Base-by-base conservation (phyloP, 2,797 vertebrate genomes). In the Adrianichthys oophorus region DNA sequence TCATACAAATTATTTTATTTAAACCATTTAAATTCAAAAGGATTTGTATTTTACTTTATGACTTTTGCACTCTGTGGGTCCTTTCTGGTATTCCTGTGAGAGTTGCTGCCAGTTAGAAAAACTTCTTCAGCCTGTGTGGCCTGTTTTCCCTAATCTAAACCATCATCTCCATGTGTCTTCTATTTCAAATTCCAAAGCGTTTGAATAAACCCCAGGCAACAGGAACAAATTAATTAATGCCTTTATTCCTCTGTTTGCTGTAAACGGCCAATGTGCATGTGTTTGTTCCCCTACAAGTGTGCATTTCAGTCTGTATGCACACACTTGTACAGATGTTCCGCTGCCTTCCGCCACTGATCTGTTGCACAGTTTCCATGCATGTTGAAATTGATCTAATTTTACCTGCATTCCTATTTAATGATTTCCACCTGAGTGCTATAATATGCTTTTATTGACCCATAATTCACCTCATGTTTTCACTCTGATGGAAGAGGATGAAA, bases 161-260 rank as follows among this genome's bases (percentile, higher is more conserved):
- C 88, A 84, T 83, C 79, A 61, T 70, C 69, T 73, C 80, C 92
- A 92, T 79, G 81, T 93, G 92, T 90, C 87, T 90, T 79, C 82
- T 85, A 91, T 92, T 88, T 86, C 68, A 74, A 68, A 76, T 65
- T 82, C 70, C 71, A 78, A 82, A 86, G 85, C 78, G 78, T 86
- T 82, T 78, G 79, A 81, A 84, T 81, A 77, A 85, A 88, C 77
- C 77, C 80, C 70, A 82, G 78, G 83, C 81, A 81, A 86, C 80
- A 87, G 87, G 86, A 92, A 91, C 85, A 88, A 83, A 91, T 92
- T 87, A 84, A 91, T 92, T 88, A 90, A 80, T 87, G 83, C 72
- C 62, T 73, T 69, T 81, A 69, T 74, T 83, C 67, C 70, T 87
- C 74, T 65, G 74, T 72, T 56, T 60, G 29, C 53, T 81, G 55